Evolutionary conservation across 1,140 invertebrate genomes (phyloP), one percentile per base, ranked within the genome.

Genomic region (Sycobia sp.): DNA sequence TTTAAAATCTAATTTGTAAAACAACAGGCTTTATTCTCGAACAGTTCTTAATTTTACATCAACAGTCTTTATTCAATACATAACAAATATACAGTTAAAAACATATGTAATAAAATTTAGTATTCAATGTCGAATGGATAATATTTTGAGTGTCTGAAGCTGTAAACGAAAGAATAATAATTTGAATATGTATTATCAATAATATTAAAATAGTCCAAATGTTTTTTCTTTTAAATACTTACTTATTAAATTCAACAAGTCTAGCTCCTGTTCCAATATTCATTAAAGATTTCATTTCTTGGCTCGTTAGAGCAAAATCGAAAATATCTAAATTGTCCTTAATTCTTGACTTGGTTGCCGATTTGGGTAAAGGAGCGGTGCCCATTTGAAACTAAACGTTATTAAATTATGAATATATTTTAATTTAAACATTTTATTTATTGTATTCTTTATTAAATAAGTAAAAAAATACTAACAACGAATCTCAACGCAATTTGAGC

Each of bases 251-350:
- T 3, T 18, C 9, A 36, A 69, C 67, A 32, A 77, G 59, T 51
- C 77, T 67, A 9, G 62, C 25, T n/a, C 76, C 73, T 18, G 55
- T 76, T 43, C 67, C 67, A 20, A 71, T 38, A 11, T 29, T 44
- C 51, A 70, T 62, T 4, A 80, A 64, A 11, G 36, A 18, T 4
- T 51, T 49, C 57, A 90, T 82, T 73, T 93, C 91, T 34, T 88
- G 85, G 0, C 78, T 69, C 0, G 83, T 84, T 2, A 93, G 73
- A 54, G 82, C 73, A 73, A 93, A 93, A 75, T 91, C 88, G 71
- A 91, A 91, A 22, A 91, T 75, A 29, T 89, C 75, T 36, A 91
- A 86, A 71, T 95, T 94, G 62, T 91, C 83, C 9, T 83, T 82
- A 20, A 94, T 87, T 36, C 91, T 83, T 1, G 78, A 69, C 66